A percentile compares a stretch with the other conserved stretches of the same genome.
phyloP scores from a whole-genome alignment of 2,113 vertebrate genomes.

The Protomyctophum bolini region DNA sequence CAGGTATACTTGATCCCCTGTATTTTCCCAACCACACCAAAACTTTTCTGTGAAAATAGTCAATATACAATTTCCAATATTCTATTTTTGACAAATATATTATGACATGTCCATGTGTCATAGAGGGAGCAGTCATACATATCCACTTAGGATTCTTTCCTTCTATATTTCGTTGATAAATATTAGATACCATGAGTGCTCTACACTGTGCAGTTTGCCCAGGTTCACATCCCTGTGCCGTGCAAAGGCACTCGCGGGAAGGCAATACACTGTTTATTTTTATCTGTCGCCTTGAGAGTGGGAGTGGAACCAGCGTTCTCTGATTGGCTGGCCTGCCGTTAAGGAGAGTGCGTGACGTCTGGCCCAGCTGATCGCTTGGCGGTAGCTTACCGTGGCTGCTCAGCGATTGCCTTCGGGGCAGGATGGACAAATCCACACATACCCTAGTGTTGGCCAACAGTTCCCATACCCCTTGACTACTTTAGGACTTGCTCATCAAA shows the following conservation, averaged over 20 bases:
- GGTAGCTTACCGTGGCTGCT: constrained; percentile 41
- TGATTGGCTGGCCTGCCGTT: constrained; percentile 61
- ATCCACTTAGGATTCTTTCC: constrained; percentile 26
- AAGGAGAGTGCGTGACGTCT: constrained; percentile 43
- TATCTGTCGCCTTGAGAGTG: constrained; percentile 50
- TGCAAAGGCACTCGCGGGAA: constrained; percentile 42
- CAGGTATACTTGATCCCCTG: too few species aligned
- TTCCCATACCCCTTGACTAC: too few species aligned
- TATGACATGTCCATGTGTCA: too few species aligned
- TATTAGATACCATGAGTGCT: constrained; percentile 53
- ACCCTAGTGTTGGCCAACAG: too few species aligned
- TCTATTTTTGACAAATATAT: too few species aligned
- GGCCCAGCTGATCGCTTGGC: constrained; percentile 40
- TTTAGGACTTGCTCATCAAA: too few species aligned
- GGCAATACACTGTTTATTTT: constrained; percentile 61
- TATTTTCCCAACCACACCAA: too few species aligned
- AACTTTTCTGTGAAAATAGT: too few species aligned
- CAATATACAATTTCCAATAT: too few species aligned
- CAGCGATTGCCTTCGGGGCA: constrained; percentile 30
- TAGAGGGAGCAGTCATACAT: constrained; percentile 35
- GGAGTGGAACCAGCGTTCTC: constrained; percentile 36
- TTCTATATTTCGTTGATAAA: constrained; percentile 54
- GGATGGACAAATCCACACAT: constrained; percentile 15
- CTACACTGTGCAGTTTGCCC: not conserved
- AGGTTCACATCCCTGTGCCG: constrained; percentile 28